Conservation (phyloP, 2,888 invertebrate species). For the Ormia ochracea region DNA sequence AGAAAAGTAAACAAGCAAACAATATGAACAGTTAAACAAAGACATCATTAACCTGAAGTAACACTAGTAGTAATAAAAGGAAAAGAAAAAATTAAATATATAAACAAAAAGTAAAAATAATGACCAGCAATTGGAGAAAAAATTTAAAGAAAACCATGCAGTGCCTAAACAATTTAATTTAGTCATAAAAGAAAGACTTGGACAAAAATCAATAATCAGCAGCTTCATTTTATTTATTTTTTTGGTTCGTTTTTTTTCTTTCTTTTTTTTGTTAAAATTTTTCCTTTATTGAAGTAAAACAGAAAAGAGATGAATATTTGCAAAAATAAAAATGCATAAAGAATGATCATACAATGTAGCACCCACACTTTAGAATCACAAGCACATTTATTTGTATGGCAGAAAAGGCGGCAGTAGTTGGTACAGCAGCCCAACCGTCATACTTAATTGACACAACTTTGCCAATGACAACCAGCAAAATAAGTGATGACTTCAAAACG, state of each 20-base stretch:
- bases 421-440: neutral
- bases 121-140: neutral
- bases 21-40: slow-evolving; percentile 51
- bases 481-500: slow-evolving; percentile 23
- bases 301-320: slow-evolving; percentile 35
- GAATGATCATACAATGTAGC: slow-evolving; percentile 23
- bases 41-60: slow-evolving; percentile 60
- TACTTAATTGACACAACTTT: slow-evolving; percentile 38
- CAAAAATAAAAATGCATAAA: neutral
- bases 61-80: slow-evolving; percentile 48
- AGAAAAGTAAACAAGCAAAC: slow-evolving; percentile 28
- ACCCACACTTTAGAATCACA: slow-evolving; percentile 39
- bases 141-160: neutral
- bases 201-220: slow-evolving; percentile 45
- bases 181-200: slow-evolving; percentile 1
- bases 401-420: neutral
- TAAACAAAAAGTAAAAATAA: slow-evolving; percentile 7
- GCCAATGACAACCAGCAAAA: slow-evolving; percentile 27
- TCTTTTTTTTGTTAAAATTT: neutral
- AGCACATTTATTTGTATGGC: neutral
- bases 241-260: neutral
- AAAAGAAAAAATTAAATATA: neutral
- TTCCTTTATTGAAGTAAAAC: neutral
- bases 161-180: slow-evolving; percentile 52
- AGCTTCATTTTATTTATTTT: neutral